These are phyloP conservation scores for Lasiurus cinereus DNA, from an alignment of 2,113 vertebrate genomes.

Conservation along the genomic window DNA sequence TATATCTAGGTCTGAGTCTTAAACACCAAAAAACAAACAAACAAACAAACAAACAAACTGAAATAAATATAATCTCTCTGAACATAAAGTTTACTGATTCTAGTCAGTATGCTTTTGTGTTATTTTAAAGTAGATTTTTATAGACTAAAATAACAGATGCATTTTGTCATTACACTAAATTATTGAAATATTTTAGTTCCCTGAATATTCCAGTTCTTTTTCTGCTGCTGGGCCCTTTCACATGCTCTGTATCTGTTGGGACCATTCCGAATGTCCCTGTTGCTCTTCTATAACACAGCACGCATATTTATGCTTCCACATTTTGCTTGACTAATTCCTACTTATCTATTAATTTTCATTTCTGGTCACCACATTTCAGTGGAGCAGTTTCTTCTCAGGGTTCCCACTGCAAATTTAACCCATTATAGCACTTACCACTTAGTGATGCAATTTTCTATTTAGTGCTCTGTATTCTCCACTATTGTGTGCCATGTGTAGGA, in stretches of 20 bases:
- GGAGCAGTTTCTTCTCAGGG: neutral
- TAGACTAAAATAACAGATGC: neutral
- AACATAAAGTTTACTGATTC: neutral
- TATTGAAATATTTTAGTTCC: neutral
- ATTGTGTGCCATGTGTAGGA: too few species aligned
- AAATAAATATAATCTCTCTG: neutral
- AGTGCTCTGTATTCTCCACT: neutral
- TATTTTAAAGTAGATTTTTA: neutral
- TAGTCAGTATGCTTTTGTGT: neutral
- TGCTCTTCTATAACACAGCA: neutral
- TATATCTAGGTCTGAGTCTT: neutral
- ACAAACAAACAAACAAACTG: neutral
- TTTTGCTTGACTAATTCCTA: neutral
- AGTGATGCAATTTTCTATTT: neutral
- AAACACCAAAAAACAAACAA: neutral
- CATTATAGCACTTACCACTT: neutral
- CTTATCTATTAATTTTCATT: neutral
- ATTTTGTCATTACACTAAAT: neutral
- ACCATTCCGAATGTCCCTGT: rapidly evolving
- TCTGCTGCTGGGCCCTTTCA: neutral
- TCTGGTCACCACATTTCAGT: neutral
- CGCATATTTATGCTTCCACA: neutral
- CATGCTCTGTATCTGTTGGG: neutral
- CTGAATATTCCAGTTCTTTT: neutral
- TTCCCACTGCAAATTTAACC: neutral